A percentile compares a stretch with the other conserved stretches of the same genome.
These are phyloP conservation scores for Scopus umbretta DNA, from an alignment of 2,113 vertebrate species.

Conservation along the genomic window DNA sequence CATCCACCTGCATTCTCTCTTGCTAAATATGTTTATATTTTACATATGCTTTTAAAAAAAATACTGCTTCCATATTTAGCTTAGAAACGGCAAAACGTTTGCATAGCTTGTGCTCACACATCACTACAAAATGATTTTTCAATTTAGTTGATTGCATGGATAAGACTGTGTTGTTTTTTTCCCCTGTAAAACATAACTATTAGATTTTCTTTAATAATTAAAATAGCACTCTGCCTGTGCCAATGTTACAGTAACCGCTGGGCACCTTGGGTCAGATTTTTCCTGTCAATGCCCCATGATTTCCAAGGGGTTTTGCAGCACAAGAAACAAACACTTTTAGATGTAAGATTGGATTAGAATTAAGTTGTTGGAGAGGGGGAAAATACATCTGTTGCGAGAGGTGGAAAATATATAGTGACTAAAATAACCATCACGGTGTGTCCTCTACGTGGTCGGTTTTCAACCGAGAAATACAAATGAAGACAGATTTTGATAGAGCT, in stretches of 20 bases:
- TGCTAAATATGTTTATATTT: neutral
- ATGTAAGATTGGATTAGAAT: neutral
- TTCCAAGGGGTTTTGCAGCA: neutral
- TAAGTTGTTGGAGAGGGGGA: neutral
- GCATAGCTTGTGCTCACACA: neutral
- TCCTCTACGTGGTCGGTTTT: neutral
- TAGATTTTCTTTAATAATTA: slow-evolving; percentile 13
- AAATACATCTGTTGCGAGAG: neutral
- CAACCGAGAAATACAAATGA: neutral
- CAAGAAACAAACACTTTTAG: neutral
- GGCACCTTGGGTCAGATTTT: slow-evolving; percentile 19
- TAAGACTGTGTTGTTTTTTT: neutral
- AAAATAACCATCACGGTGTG: neutral
- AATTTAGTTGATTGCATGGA: neutral
- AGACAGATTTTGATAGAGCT: neutral
- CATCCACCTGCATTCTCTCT: slow-evolving; percentile 1
- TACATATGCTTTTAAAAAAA: neutral
- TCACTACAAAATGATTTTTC: neutral
- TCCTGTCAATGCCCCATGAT: neutral
- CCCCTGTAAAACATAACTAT: neutral
- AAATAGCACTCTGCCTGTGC: neutral
- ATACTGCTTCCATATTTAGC: neutral
- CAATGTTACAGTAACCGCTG: neutral
- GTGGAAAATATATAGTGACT: neutral
- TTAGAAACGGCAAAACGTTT: neutral